Base-by-base conservation (phyloP, 2,113 vertebrate genomes). In the Lucifuga dentata region DNA sequence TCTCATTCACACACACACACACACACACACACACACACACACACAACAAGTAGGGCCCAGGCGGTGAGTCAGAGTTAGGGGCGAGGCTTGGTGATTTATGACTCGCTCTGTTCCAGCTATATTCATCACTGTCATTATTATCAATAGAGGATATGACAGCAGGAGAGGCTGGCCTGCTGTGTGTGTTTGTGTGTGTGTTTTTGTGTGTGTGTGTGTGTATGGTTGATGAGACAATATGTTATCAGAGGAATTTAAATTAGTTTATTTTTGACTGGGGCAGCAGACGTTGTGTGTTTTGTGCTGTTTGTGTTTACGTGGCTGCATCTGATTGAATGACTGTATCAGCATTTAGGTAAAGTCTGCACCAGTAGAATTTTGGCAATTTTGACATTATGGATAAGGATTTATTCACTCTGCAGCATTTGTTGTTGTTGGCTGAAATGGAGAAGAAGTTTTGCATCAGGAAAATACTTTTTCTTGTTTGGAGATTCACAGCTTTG, bases 111-210 rank as follows among this genome's bases (percentile, higher is more conserved):
- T 75, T 82, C 73, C 77, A 79, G 80, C 81, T 69, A 84, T 64
- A 89, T 91, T 89, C 81, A 89, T 91, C 86, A 89, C 77, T 91
- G 88, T 87, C 86, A 77, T 87, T 88, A 87, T 89, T 89, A 89
- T 89, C 85, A 85, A 88, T 86, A 66, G 71, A 79, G 66, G 51
- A 85, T 86, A 78, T 81, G 88, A 87, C 83, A 76, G 80, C 78
- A 73, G 83, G 80, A 74, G 68, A 67, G 63, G 71, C 45, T 13
- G 12, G 33, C 79, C 65, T 53, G 58, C 76, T 84, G 80, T 51
- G 81, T 80, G 49, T 74, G 45, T 35, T 5, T 57, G 33, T 61
- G 19, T 33, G 15, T 21, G 15, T 13, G 13, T 55, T 10, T 23
- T 24, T 26, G 24, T 46, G 40, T 23, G 19, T 15, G 26, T 36